phyloP scores from a whole-genome alignment of 1,140 invertebrate genomes.

The Ectropis grisescens region DNA sequence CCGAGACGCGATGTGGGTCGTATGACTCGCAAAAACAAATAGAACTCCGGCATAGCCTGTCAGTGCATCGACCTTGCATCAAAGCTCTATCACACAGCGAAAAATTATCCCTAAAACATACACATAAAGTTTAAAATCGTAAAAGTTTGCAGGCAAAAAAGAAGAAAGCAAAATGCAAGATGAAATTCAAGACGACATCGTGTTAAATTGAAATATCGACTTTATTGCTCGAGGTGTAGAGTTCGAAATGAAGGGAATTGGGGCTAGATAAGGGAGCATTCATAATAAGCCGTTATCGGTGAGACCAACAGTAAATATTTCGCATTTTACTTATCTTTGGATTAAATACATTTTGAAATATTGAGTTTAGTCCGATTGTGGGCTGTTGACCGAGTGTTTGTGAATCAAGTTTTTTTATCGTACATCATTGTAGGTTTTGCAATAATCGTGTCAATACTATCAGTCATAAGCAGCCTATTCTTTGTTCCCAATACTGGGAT shows the following conservation, averaged over 20 bases:
- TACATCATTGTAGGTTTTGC: conserved; percentile 20
- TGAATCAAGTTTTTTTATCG: conserved; percentile 32
- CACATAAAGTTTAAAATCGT: conserved; percentile 26
- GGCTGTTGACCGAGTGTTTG: conserved; percentile 24
- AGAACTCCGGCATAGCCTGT: conserved; percentile 58
- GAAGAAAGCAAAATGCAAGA: conserved; percentile 61
- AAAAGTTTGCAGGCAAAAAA: conserved; percentile 36
- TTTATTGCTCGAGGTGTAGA: conserved; percentile 9
- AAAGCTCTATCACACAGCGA: conserved; percentile 14
- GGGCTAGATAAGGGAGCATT: conserved; percentile 62
- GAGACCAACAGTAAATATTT: conserved; percentile 56
- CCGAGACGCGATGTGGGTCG: conserved; percentile 56
- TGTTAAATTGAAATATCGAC: conserved; percentile 21
- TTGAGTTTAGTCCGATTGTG: conserved; percentile 46
- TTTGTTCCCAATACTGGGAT: too few relatives aligned
- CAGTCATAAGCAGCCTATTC: too few relatives aligned
- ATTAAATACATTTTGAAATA: conserved; percentile 57
- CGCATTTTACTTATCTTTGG: conserved; percentile 51
- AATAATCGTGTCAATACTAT: too few relatives aligned
- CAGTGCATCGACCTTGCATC: conserved; percentile 63
- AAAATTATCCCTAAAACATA: conserved; percentile 20
- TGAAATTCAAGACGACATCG: conserved; percentile 52
- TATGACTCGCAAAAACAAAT: conserved; percentile 62
- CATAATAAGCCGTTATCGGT: conserved; percentile 53
- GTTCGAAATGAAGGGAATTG: conserved; percentile 16